phyloP scores from a whole-genome alignment of 1,140 invertebrate genomes.

The Whitmania pigra region DNA sequence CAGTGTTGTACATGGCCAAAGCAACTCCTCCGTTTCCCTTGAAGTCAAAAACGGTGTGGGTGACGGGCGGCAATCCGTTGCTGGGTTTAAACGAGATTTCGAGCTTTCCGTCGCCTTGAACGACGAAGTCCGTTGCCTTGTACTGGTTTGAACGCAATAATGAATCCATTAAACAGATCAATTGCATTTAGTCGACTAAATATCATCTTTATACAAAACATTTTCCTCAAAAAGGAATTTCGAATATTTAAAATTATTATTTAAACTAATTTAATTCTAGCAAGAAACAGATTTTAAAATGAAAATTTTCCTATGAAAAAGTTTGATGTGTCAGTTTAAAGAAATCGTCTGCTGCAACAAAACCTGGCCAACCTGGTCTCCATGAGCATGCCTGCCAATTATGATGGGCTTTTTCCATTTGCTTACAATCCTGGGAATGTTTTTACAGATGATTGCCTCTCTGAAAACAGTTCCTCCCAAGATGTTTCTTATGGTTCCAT shows the following conservation, averaged over 20 bases:
- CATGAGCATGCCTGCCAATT: slow-evolving; percentile 92
- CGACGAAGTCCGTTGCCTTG: slow-evolving; percentile 82
- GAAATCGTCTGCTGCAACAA: neutral
- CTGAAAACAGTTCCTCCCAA: slow-evolving; percentile 90
- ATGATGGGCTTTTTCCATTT: slow-evolving; percentile 94
- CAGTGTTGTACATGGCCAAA: slow-evolving; percentile 89
- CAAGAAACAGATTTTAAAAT: too few relatives aligned
- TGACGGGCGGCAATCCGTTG: slow-evolving; percentile 50
- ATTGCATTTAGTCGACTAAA: neutral
- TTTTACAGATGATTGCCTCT: slow-evolving; percentile 94
- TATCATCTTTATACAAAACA: neutral
- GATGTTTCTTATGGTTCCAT: slow-evolving; percentile 96
- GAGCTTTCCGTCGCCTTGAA: too few relatives aligned
- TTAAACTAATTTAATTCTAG: too few relatives aligned
- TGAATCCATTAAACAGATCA: neutral
- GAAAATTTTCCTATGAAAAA: too few relatives aligned
- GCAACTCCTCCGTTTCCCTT: slow-evolving; percentile 74
- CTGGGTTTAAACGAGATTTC: too few relatives aligned
- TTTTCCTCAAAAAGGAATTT: neutral
- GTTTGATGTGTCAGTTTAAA: too few relatives aligned
- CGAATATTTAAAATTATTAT: too few relatives aligned
- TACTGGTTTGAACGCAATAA: slow-evolving; percentile 45
- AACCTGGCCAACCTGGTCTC: slow-evolving; percentile 57
- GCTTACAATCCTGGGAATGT: slow-evolving; percentile 84
- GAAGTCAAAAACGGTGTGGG: slow-evolving; percentile 60